phyloP scores from a whole-genome alignment of 2,797 vertebrate species.

The Capromys pilorides region DNA sequence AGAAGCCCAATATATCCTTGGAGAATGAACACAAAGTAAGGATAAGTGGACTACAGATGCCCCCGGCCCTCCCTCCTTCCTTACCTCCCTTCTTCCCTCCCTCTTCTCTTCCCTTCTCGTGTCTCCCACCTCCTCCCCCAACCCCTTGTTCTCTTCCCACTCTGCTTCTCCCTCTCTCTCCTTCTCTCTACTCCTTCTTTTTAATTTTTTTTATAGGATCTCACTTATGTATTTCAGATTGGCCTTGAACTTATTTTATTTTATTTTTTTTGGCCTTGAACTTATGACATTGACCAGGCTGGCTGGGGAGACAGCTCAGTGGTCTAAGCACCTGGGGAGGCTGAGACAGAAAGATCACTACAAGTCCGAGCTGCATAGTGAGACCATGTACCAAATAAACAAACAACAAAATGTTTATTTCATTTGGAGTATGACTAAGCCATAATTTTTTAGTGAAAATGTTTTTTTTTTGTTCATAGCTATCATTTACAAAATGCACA shows the following conservation, averaged over 20 bases:
- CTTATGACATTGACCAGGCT: background rate
- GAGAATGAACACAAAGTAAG: background rate
- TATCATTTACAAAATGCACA: conserved; percentile 1
- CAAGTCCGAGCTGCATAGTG: no score
- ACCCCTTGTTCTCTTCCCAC: no score
- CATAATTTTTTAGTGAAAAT: conserved; percentile 36
- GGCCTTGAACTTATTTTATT: background rate
- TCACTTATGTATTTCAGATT: background rate
- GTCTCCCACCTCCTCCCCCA: no score
- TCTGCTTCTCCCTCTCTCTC: no score
- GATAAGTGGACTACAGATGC: background rate
- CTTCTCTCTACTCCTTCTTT: background rate
- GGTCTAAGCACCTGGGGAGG: no score
- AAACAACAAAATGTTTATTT: background rate
- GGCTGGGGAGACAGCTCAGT: no score
- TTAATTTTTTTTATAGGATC: background rate
- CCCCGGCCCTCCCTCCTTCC: no score
- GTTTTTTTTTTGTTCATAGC: background rate
- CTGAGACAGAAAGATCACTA: no score
- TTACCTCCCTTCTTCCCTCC: background rate
- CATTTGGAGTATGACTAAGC: conserved; percentile 11
- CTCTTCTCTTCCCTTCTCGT: no score
- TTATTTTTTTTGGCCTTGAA: background rate
- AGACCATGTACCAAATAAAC: background rate
- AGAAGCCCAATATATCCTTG: background rate